Evolutionary conservation across 2,888 invertebrate genomes (phyloP).

Genomic region (Mechanitis messenoides): DNA sequence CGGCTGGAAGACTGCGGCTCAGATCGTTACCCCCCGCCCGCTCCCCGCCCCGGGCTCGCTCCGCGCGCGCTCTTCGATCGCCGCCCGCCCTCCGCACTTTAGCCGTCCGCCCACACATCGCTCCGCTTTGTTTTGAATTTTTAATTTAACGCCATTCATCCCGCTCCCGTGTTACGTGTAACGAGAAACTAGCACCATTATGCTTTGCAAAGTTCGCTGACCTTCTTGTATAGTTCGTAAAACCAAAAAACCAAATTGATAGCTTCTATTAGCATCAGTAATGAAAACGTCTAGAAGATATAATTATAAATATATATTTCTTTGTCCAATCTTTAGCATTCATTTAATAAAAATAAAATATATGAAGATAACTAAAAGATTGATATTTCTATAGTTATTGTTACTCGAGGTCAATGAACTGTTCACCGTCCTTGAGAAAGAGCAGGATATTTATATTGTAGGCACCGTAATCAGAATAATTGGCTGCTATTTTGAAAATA

Average conservation of each 20-base stretch:
- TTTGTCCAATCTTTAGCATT: too few relatives aligned
- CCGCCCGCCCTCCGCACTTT: conserved; percentile 67
- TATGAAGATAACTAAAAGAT: not conserved
- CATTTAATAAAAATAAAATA: not conserved
- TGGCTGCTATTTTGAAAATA: not conserved
- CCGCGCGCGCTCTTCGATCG: conserved; percentile 73
- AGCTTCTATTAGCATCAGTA: not conserved
- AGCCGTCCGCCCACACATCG: conserved; percentile 64
- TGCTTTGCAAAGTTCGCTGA: conserved; percentile 45
- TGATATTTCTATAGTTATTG: not conserved
- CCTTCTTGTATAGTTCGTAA: conserved; percentile 26
- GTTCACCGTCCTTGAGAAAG: conserved; percentile 28
- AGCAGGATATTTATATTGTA: conserved; percentile 26
- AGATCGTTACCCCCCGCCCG: conserved; percentile 45
- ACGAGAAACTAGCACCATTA: conserved; percentile 47
- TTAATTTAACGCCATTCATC: conserved; percentile 73
- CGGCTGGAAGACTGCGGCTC: conserved; percentile 70
- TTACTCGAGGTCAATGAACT: conserved; percentile 24
- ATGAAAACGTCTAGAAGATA: not conserved
- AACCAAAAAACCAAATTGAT: not conserved
- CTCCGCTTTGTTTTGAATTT: conserved; percentile 72
- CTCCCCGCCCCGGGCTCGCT: conserved; percentile 53
- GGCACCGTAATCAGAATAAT: not conserved
- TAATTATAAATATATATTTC: not conserved
- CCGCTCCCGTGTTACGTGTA: conserved; percentile 48